Evolutionary conservation across 2,797 vertebrate species (phyloP).

Genomic region (Tamandua tetradactyla): DNA sequence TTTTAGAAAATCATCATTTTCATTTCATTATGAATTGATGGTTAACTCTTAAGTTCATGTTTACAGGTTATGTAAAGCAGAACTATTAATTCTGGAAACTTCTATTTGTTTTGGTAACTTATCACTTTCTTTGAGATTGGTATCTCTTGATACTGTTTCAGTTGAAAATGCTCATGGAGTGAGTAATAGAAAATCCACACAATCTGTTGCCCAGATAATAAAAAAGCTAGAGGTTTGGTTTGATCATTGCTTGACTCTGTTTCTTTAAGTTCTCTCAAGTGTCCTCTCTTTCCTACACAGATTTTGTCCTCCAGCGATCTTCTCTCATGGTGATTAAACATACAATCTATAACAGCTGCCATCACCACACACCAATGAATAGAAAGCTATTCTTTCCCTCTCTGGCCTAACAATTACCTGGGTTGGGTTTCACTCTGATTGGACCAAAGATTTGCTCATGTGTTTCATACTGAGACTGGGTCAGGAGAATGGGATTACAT

Average conservation of each 20-base stretch:
- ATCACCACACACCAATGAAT: background rate
- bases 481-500: background rate
- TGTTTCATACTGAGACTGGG: background rate
- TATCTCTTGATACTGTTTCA: background rate
- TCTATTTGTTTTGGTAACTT: background rate
- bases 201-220: background rate
- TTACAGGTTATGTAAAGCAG: background rate
- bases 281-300: background rate
- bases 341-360: background rate
- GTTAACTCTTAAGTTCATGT: background rate
- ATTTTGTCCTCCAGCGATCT: background rate
- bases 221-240: background rate
- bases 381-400: background rate
- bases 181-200: background rate
- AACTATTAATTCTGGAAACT: constrained; percentile 25
- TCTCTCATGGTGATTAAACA: background rate
- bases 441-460: background rate
- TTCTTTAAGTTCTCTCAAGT: background rate
- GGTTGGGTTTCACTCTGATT: background rate
- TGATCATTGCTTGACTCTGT: background rate
- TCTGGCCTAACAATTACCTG: background rate
- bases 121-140: background rate
- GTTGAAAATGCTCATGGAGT: background rate
- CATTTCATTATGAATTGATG: background rate
- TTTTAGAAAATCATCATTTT: background rate